Conservation (phyloP, 1,140 invertebrate species). For the Aphis gossypii region DNA sequence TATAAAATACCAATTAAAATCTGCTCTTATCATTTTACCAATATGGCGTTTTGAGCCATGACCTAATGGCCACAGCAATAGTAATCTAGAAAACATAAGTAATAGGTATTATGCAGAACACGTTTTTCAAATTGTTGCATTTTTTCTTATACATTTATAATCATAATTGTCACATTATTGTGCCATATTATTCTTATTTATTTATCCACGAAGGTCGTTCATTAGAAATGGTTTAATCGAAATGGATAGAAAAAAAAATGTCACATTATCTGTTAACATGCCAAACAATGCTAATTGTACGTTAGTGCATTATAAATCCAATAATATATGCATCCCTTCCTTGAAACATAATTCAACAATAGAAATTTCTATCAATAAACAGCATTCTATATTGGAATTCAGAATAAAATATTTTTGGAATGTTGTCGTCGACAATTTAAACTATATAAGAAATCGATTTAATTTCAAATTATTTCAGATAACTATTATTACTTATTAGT, state of each 20-base stretch:
- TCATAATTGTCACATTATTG: conserved; percentile 49
- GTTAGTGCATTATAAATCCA: background rate
- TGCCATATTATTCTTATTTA: conserved; percentile 34
- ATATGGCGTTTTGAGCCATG: conserved; percentile 36
- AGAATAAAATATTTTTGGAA: background rate
- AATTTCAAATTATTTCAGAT: background rate
- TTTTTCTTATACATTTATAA: conserved; percentile 35
- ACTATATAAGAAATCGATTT: background rate
- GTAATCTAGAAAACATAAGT: background rate
- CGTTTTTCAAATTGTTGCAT: conserved; percentile 42
- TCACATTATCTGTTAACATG: background rate
- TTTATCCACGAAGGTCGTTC: conserved; percentile 36
- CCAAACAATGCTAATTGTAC: background rate
- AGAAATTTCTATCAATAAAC: background rate
- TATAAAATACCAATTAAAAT: conserved; percentile 29
- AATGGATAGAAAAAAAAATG: conserved; percentile 23
- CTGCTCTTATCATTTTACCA: background rate
- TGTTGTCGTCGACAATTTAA: background rate
- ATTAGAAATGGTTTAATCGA: conserved; percentile 44
- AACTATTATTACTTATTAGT: background rate
- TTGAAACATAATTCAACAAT: background rate
- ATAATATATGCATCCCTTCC: background rate
- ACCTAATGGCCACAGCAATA: conserved; percentile 9
- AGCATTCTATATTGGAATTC: background rate
- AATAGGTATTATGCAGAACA: conserved; percentile 11